Evolutionary conservation across 2,888 invertebrate genomes (phyloP).

Genomic region (Eledone cirrhosa): DNA sequence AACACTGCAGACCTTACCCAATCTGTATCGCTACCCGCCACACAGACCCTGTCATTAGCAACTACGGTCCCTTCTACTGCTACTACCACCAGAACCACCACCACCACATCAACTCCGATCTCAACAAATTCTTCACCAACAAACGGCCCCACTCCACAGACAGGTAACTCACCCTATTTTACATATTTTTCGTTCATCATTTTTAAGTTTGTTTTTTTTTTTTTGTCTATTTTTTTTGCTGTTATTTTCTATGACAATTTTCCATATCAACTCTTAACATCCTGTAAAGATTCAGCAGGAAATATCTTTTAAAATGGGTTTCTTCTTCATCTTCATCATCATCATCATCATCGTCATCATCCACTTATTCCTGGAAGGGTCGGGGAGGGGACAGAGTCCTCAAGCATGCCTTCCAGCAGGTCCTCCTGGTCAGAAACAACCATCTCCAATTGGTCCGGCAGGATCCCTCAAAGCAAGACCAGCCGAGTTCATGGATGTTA

Average conservation of each 20-base stretch:
- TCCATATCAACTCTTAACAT: background rate
- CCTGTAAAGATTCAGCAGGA: too few species aligned
- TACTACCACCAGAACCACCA: background rate
- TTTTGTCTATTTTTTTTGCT: background rate
- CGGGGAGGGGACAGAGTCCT: too few species aligned
- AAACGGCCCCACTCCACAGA: slow-evolving; percentile 10
- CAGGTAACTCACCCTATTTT: slow-evolving; percentile 10
- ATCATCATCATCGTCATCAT: background rate
- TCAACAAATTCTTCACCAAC: slow-evolving; percentile 10
- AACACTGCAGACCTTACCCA: slow-evolving; percentile 50
- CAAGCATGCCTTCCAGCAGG: too few species aligned
- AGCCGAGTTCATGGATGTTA: too few species aligned
- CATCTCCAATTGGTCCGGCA: too few species aligned
- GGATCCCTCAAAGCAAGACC: too few species aligned
- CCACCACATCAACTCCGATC: background rate
- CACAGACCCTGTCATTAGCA: slow-evolving; percentile 36
- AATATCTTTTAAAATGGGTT: background rate
- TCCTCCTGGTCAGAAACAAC: too few species aligned
- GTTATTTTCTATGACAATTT: background rate
- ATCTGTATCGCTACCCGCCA: slow-evolving; percentile 30
- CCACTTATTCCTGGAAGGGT: too few species aligned
- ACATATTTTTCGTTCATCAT: background rate
- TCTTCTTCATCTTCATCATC: background rate
- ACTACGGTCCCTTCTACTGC: slow-evolving; percentile 13
- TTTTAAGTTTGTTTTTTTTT: background rate